A percentile compares a stretch with the other conserved stretches of the same genome.
These are phyloP conservation scores for Apodemia hepburni DNA, from an alignment of 2,888 invertebrate genomes.

Conservation along the genomic window DNA sequence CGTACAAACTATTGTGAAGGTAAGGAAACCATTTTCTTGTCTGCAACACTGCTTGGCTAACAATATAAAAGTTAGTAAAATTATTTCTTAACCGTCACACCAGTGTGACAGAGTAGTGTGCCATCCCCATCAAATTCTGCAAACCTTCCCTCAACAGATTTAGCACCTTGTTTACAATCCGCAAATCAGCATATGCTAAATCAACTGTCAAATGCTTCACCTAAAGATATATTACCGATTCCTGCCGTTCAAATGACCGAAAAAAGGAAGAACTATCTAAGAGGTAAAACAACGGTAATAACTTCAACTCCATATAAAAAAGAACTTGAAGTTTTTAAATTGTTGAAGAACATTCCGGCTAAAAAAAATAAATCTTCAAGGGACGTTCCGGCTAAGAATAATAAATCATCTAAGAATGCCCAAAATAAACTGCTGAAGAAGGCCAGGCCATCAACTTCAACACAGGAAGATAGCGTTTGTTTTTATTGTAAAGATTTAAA, in stretches of 20 bases:
- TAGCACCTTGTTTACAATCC: conserved; percentile 7
- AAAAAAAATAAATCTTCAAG: neutral
- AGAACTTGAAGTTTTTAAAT: conserved; percentile 30
- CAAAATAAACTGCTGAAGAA: neutral
- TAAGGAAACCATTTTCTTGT: too few relatives aligned
- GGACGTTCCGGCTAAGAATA: neutral
- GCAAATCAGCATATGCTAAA: neutral
- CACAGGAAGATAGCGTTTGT: conserved; percentile 2
- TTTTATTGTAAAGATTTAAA: conserved; percentile 1
- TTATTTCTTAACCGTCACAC: too few relatives aligned
- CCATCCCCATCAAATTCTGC: too few relatives aligned
- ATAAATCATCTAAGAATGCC: neutral
- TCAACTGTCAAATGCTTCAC: conserved; percentile 22
- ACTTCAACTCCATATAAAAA: conserved; percentile 36
- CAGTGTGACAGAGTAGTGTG: too few relatives aligned
- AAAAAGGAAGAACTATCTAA: conserved; percentile 31
- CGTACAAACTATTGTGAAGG: too few relatives aligned
- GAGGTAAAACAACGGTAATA: conserved; percentile 36
- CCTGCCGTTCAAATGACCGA: conserved; percentile 28
- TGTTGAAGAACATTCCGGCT: conserved; percentile 2
- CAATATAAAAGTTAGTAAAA: too few relatives aligned
- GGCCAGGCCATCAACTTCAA: conserved; percentile 6
- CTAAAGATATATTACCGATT: conserved; percentile 31
- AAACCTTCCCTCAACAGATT: conserved; percentile 3
- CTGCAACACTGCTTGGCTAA: too few relatives aligned